A percentile compares a stretch with the other conserved stretches of the same genome.
These are phyloP conservation scores for Nomada fucata DNA, from an alignment of 2,888 invertebrate genomes.

Conservation along the genomic window DNA sequence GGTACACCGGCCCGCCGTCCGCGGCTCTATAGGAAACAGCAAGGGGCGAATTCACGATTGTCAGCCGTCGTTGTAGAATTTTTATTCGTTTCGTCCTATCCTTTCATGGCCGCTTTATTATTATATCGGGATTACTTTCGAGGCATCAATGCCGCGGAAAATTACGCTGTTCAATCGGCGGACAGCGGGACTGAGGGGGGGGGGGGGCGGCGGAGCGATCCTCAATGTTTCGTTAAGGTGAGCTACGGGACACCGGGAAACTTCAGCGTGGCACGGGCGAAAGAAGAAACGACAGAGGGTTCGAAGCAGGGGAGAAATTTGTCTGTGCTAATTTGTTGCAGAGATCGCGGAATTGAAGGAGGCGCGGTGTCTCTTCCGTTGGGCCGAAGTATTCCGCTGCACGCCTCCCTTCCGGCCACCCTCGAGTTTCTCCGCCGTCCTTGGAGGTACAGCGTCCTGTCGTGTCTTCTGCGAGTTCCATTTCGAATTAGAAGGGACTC, in stretches of 20 bases:
- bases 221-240: conserved; percentile 35
- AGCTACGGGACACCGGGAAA: conserved; percentile 60
- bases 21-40: conserved; percentile 53
- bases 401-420: conserved; percentile 68
- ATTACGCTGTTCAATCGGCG: conserved; percentile 47
- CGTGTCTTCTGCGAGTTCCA: conserved; percentile 67
- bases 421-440: conserved; percentile 44
- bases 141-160: conserved; percentile 12
- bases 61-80: conserved; percentile 79
- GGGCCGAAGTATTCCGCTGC: conserved; percentile 72
- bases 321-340: conserved; percentile 80
- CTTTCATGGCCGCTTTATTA: conserved; percentile 24
- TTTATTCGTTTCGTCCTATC: conserved; percentile 76
- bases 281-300: conserved; percentile 56
- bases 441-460: conserved; percentile 67
- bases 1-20: conserved; percentile 66
- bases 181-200: no score
- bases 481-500: conserved; percentile 71
- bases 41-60: conserved; percentile 73
- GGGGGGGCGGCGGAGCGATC: no score
- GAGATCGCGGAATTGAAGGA: conserved; percentile 78
- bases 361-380: conserved; percentile 77
- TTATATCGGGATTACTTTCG: background rate
- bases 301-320: conserved; percentile 76
- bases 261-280: conserved; percentile 52